Base-by-base conservation (phyloP, 1,140 invertebrate genomes). In the Scylla paramamosain region DNA sequence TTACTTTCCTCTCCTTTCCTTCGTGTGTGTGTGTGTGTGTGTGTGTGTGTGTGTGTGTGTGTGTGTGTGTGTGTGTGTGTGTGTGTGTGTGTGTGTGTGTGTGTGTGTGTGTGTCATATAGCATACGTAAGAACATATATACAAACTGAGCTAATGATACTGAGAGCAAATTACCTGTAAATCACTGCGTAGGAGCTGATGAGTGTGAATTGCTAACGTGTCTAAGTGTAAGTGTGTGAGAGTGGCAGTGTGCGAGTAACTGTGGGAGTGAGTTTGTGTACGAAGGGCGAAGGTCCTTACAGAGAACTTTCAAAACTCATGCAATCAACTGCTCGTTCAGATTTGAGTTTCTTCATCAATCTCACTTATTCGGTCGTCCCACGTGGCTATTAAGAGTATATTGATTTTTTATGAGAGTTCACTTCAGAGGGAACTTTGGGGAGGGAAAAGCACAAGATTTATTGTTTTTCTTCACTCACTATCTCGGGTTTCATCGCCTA, bases 11-110 rank as follows among this genome's bases (percentile, higher is more conserved):
- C n/a, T 77, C n/a, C 6, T n/a, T 25, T 25, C 20, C 12, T 77
- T 25, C 20, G 67, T 77, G 25, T n/a, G 25, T n/a, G 67, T 77
- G 67, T 77, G 67, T 77, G 67, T 77, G 67, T 77, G 67, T 77
- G 67, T 77, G 67, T 77, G 67, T 77, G 67, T 77, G 67, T 77
- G 67, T 77, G 67, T 77, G 87, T 46, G 87, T 89, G 87, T 45
- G 87, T 89, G 87, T 46, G 87, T 89, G 39, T 46, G 87, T 89
- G 87, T 89, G 87, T 89, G 87, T 89, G 39, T 46, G 87, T 45
- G 16, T 89, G 45, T 87, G 86, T 16, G n/a, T n/a, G 31, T 59
- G 46, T 48, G 52, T 59, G 52, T 59, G 52, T 59, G 52, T 59
- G 52, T 59, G 52, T 12, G 10, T 59, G 52, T 12, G 3, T 59